Evolutionary conservation across 2,888 invertebrate species (phyloP).

Genomic region (Magallana nippona): DNA sequence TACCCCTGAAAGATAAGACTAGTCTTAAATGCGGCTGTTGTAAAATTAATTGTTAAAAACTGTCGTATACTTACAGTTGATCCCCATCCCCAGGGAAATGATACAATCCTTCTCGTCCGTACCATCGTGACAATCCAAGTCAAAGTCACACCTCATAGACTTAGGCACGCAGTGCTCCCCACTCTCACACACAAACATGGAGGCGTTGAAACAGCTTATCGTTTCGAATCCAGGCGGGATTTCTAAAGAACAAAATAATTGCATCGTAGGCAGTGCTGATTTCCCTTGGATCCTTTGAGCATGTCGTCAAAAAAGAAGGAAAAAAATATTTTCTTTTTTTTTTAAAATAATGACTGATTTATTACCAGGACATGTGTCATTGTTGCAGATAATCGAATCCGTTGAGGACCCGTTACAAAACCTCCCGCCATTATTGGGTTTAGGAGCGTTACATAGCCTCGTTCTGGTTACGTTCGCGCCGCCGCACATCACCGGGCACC

Average conservation of each 20-base stretch:
- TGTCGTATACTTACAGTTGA: constrained; percentile 14
- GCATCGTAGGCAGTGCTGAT: neutral
- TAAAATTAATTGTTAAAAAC: too few relatives aligned
- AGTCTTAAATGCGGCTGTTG: too few relatives aligned
- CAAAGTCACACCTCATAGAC: constrained; percentile 31
- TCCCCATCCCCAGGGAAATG: constrained; percentile 21
- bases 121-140: constrained; percentile 43
- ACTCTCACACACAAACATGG: constrained; percentile 41
- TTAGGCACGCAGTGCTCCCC: constrained; percentile 38
- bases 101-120: constrained; percentile 43
- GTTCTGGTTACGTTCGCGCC: constrained; percentile 39
- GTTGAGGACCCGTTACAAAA: constrained; percentile 23
- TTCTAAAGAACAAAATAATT: constrained; percentile 37
- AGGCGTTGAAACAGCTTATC: constrained; percentile 35
- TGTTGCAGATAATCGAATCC: constrained; percentile 22
- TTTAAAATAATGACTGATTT: too few relatives aligned
- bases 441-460: constrained; percentile 46
- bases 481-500: constrained; percentile 46
- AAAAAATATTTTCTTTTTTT: neutral
- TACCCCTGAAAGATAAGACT: too few relatives aligned
- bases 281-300: neutral
- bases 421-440: constrained; percentile 40
- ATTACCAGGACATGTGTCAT: constrained; percentile 40
- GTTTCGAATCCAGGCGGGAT: constrained; percentile 42
- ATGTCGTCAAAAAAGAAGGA: neutral